Evolutionary conservation across 1,140 invertebrate genomes (phyloP).

Genomic region (Ylistrum balloti): DNA sequence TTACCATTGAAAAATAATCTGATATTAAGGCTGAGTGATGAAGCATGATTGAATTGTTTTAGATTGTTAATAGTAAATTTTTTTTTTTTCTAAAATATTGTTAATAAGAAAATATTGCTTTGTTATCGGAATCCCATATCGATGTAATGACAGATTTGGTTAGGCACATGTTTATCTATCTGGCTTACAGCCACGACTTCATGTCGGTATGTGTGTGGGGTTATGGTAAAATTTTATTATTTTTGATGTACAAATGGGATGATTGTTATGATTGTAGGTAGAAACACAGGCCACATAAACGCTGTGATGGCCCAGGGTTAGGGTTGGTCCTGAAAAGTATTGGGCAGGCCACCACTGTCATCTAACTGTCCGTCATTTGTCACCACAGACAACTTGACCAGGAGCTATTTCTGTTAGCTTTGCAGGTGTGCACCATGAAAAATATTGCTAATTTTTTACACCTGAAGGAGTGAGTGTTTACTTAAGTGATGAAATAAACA

Average conservation of each 20-base stretch:
- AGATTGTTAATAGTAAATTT: no score
- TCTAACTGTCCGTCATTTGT: slow-evolving; percentile 6
- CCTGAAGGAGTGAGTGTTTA: not conserved
- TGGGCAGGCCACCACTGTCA: not conserved
- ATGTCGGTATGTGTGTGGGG: not conserved
- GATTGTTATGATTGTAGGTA: not conserved
- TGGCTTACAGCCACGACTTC: no score
- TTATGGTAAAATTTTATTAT: not conserved
- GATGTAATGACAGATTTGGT: no score
- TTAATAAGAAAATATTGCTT: no score
- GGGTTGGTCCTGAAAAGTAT: not conserved
- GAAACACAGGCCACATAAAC: not conserved
- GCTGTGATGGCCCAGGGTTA: not conserved
- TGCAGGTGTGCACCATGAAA: slow-evolving; percentile 37
- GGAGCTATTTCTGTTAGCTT: not conserved
- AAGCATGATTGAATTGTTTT: not conserved
- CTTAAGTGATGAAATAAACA: slow-evolving; percentile 1
- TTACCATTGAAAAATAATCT: no score
- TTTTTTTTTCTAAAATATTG: no score
- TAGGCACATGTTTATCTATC: no score
- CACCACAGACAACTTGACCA: not conserved
- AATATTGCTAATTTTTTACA: not conserved
- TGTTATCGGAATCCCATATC: no score
- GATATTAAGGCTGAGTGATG: not conserved
- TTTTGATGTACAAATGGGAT: not conserved